Percentiles rank a stretch among this genome's conserved stretches.
These are phyloP conservation scores for Platyscapa corneri DNA, from an alignment of 1,140 invertebrate genomes.

Conservation along the genomic window DNA sequence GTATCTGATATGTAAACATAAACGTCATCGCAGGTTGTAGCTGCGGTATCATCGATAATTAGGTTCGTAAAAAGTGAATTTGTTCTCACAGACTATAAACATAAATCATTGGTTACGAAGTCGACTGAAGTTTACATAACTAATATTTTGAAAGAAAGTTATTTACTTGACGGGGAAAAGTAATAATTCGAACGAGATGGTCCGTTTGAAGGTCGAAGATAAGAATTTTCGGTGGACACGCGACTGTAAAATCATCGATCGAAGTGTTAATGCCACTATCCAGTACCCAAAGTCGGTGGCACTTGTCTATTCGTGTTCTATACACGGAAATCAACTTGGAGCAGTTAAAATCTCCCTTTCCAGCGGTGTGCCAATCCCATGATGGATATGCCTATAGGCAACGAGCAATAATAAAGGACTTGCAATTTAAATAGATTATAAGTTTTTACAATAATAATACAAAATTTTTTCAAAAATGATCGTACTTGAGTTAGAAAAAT, in stretches of 20 bases:
- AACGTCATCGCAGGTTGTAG: constrained; percentile 82
- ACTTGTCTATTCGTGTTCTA: constrained; percentile 81
- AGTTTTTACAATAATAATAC: too few species aligned
- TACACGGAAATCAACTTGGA: constrained; percentile 86
- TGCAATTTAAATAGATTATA: too few species aligned
- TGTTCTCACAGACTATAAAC: constrained; percentile 69
- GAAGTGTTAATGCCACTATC: constrained; percentile 84
- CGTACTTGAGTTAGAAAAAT: too few species aligned
- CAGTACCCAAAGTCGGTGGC: constrained; percentile 85
- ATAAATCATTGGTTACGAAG: neutral
- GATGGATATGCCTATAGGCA: constrained; percentile 81
- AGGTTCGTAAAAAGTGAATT: constrained; percentile 85
- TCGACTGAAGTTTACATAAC: neutral
- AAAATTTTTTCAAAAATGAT: too few species aligned
- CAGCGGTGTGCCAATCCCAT: constrained; percentile 85
- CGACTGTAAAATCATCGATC: constrained; percentile 82
- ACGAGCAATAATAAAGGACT: neutral
- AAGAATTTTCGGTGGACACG: constrained; percentile 86
- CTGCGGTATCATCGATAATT: constrained; percentile 82
- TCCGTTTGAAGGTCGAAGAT: constrained; percentile 85
- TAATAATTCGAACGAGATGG: constrained; percentile 77
- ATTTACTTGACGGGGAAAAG: constrained; percentile 69
- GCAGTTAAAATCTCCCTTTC: constrained; percentile 81
- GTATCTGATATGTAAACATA: constrained; percentile 87
- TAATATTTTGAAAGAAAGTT: neutral